phyloP scores from a whole-genome alignment of 2,113 vertebrate species.

The Asarcornis scutulata region DNA sequence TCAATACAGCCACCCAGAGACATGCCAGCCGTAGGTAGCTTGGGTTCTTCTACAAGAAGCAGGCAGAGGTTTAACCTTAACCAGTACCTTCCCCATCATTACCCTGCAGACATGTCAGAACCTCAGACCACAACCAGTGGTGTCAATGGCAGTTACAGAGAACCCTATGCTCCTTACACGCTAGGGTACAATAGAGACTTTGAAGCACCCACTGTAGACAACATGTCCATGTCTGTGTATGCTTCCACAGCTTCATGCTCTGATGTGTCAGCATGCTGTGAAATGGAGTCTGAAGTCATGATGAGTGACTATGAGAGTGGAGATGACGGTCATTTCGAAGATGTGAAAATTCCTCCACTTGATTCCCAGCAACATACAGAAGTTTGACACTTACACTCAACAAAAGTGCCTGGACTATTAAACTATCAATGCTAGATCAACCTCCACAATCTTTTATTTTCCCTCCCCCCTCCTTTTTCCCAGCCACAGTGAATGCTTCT shows the following conservation, averaged over 20 bases:
- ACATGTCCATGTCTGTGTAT: conserved; percentile 91
- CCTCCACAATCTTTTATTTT: conserved; percentile 53
- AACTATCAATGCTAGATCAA: conserved; percentile 51
- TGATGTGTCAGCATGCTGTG: conserved; percentile 95
- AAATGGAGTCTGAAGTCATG: conserved; percentile 92
- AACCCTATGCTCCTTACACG: conserved; percentile 77
- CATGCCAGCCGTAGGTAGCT: conserved; percentile 76
- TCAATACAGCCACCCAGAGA: conserved; percentile 85
- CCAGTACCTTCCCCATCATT: conserved; percentile 92
- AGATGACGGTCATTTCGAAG: conserved; percentile 88
- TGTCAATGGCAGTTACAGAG: conserved; percentile 77
- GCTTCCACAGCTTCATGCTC: conserved; percentile 95
- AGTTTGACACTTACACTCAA: conserved; percentile 89
- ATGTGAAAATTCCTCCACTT: conserved; percentile 86
- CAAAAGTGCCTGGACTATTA: conserved; percentile 94
- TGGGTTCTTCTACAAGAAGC: conserved; percentile 78
- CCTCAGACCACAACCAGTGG: conserved; percentile 72
- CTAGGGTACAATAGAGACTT: conserved; percentile 85
- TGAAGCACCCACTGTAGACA: conserved; percentile 85
- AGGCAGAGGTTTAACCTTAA: conserved; percentile 90
- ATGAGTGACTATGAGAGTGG: conserved; percentile 98
- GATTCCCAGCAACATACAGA: conserved; percentile 95
- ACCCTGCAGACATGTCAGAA: conserved; percentile 84
- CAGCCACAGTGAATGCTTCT: conserved; percentile 37
- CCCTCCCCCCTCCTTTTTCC: background rate